Conservation (phyloP, 2,888 invertebrate genomes). For the Ligdia adustata region DNA sequence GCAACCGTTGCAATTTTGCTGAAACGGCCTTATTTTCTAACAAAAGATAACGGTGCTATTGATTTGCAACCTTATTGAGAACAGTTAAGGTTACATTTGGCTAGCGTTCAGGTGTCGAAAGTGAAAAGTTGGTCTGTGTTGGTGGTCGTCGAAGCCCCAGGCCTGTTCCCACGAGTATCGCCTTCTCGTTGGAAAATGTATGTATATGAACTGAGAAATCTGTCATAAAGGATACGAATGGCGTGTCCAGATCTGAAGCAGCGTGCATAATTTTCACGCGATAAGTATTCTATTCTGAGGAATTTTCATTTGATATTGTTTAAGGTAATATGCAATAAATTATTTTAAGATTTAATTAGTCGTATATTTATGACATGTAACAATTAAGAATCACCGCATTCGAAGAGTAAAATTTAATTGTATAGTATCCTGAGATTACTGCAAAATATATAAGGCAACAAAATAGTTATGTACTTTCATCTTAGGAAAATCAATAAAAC, state of each 20-base stretch:
- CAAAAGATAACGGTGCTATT: conserved; percentile 28
- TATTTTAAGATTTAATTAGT: too few species aligned
- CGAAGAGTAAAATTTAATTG: too few species aligned
- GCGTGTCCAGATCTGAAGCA: conserved; percentile 74
- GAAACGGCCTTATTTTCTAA: conserved; percentile 75
- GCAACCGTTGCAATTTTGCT: conserved; percentile 70
- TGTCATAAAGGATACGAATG: conserved; percentile 79
- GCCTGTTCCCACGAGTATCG: conserved; percentile 80
- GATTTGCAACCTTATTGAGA: conserved; percentile 36
- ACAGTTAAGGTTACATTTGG: conserved; percentile 48
- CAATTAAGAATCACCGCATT: too few species aligned
- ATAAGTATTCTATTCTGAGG: too few species aligned
- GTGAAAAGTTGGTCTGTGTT: conserved; percentile 78
- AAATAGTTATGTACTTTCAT: too few species aligned
- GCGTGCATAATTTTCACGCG: conserved; percentile 78
- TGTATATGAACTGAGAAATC: conserved; percentile 82
- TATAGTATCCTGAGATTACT: too few species aligned
- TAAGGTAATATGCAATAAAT: too few species aligned
- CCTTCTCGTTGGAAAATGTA: conserved; percentile 78
- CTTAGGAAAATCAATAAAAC: conserved; percentile 4
- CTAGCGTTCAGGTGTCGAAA: conserved; percentile 51
- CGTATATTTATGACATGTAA: too few species aligned
- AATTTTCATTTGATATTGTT: too few species aligned
- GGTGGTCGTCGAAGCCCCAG: conserved; percentile 74
- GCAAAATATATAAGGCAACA: too few species aligned